Percentiles rank a stretch among this genome's conserved stretches.
These are phyloP conservation scores for Nineta flava DNA, from an alignment of 2,888 invertebrate species.

Conservation along the genomic window DNA sequence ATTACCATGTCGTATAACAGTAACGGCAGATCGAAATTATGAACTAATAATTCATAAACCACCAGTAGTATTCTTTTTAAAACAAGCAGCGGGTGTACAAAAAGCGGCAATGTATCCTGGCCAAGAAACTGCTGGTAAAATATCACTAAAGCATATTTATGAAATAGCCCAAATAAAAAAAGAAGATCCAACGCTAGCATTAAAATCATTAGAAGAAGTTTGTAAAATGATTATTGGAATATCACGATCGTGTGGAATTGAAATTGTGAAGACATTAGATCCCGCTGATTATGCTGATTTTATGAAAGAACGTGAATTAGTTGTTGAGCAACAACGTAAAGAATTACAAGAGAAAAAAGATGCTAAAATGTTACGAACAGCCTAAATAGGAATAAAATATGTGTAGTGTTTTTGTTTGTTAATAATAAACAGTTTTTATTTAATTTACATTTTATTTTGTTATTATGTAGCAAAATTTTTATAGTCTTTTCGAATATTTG, in stretches of 20 bases:
- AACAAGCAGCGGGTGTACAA: slow-evolving; percentile 87
- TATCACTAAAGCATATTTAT: slow-evolving; percentile 88
- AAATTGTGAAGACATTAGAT: slow-evolving; percentile 64
- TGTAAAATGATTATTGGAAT: slow-evolving; percentile 64
- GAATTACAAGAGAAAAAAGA: slow-evolving; percentile 69
- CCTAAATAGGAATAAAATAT: slow-evolving; percentile 20
- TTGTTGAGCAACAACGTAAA: slow-evolving; percentile 58
- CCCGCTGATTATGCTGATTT: slow-evolving; percentile 69
- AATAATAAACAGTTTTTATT: not conserved
- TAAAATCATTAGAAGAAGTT: slow-evolving; percentile 48
- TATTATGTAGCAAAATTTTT: slow-evolving; percentile 9
- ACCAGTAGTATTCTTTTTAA: slow-evolving; percentile 74
- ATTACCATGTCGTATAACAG: slow-evolving; percentile 62
- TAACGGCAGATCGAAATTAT: slow-evolving; percentile 76
- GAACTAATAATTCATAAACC: slow-evolving; percentile 72
- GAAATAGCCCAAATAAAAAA: slow-evolving; percentile 96
- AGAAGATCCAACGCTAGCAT: slow-evolving; percentile 61
- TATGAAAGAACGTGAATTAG: slow-evolving; percentile 51
- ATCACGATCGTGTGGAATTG: slow-evolving; percentile 69
- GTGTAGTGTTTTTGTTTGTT: not conserved
- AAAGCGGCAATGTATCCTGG: slow-evolving; percentile 58
- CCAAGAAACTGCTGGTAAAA: slow-evolving; percentile 67
- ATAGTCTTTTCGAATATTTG: slow-evolving; percentile 34
- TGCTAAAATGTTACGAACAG: slow-evolving; percentile 80
- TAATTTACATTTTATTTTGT: not conserved